Conservation (phyloP, 2,113 vertebrate genomes). For the Eolophus roseicapilla region DNA sequence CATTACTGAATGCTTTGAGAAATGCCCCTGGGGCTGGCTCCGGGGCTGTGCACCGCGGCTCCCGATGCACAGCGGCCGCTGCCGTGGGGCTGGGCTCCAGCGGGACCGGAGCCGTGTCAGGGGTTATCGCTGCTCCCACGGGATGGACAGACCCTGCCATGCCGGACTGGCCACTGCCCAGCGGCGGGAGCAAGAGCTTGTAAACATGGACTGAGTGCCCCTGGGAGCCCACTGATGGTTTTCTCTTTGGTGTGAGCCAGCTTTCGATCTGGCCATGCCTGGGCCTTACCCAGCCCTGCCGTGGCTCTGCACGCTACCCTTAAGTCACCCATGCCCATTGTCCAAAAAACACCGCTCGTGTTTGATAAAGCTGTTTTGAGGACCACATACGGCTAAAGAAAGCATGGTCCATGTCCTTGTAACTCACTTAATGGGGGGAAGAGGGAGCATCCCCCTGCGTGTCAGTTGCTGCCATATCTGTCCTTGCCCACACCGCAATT, state of each 20-base stretch:
- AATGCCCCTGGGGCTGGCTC: conserved; percentile 27
- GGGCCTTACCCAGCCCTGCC: background rate
- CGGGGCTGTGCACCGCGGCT: conserved; percentile 24
- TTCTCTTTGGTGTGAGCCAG: background rate
- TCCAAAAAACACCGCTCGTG: rapidly evolving
- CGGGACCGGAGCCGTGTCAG: background rate
- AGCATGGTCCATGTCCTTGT: background rate
- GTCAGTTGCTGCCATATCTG: background rate
- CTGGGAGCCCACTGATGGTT: background rate
- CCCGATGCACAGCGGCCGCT: conserved; percentile 20
- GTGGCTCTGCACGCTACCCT: background rate
- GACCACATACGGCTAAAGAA: background rate
- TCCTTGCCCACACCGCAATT: rapidly evolving
- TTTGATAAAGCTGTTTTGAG: background rate
- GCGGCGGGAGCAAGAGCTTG: background rate
- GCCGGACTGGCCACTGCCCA: background rate
- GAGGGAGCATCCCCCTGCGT: background rate
- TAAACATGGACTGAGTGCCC: background rate
- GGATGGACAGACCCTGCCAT: background rate
- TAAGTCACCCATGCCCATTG: background rate
- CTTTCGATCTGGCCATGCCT: background rate
- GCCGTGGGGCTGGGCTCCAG: background rate
- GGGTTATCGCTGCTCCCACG: background rate
- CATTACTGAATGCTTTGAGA: conserved; percentile 65
- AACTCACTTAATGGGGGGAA: background rate